Conservation (phyloP, 2,888 invertebrate genomes). For the Dorcus hopei region DNA sequence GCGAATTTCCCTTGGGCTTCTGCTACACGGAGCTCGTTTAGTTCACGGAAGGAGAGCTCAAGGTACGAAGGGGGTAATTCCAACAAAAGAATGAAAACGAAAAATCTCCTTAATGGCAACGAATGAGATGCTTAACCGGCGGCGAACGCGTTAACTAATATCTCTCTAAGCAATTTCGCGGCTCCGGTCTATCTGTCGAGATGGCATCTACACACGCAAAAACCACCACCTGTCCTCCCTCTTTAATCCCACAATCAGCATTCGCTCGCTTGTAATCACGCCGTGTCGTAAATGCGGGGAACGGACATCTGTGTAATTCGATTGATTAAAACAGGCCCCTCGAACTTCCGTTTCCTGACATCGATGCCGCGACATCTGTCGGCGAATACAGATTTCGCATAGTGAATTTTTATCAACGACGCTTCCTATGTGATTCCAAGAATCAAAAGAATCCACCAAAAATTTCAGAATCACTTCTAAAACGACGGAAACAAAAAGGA, state of each 20-base stretch:
- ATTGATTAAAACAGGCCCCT: no score
- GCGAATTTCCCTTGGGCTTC: conserved; percentile 30
- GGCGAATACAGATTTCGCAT: no score
- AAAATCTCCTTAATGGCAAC: conserved; percentile 25
- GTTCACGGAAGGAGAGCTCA: conserved; percentile 6
- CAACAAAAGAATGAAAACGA: conserved; percentile 21
- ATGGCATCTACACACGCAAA: neutral
- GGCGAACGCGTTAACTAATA: conserved; percentile 15
- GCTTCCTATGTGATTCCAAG: no score
- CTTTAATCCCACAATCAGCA: conserved; percentile 3
- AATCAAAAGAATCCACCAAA: no score
- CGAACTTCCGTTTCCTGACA: no score
- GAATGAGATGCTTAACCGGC: conserved; percentile 23
- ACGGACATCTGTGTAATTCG: no score
- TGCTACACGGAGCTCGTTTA: conserved; percentile 20
- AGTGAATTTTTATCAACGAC: no score
- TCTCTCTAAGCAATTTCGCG: conserved; percentile 10
- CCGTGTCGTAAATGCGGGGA: neutral
- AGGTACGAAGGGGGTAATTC: conserved; percentile 20
- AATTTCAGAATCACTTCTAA: no score
- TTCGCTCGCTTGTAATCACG: neutral
- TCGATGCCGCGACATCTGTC: no score
- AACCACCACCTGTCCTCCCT: conserved; percentile 1
- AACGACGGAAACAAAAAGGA: no score
- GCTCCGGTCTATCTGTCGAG: neutral